Evolutionary conservation across 1,140 invertebrate genomes (phyloP), one percentile per base, ranked within the genome.

Genomic region (Riptortus pedestris): DNA sequence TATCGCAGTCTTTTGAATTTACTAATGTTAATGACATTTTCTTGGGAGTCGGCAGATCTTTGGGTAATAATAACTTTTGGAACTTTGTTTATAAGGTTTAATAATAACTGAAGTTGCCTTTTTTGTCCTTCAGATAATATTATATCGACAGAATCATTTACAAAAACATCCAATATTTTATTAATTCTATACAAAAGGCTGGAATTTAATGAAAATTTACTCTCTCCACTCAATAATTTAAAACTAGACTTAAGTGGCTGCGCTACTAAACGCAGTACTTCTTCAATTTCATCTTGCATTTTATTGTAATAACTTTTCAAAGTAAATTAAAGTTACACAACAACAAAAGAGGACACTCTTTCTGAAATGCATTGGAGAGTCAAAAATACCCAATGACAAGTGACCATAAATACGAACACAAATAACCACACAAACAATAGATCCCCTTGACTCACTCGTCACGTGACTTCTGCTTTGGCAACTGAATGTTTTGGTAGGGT

Each of bases 21-120:
- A n/a, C 29, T 64, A 1, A 69, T 48, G 38, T 68, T 61, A 26
- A 68, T 55, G 3, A 26, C 24, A 24, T 24, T 55, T 24, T 55
- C 51, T 24, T 24, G 26, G 16, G 51, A 55, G 22, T 55, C 51
- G 16, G 51, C 51, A 24, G 22, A 26, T 38, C 51, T 51, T 52
- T 63, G 62, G 31, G 62, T 51, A 16, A 63, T 26, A 24, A 28
- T 24, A 18, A 63, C 26, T 52, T 63, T 51, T 18, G 62, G 62
- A 20, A 51, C 26, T 20, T 51, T 63, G 24, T 51, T 47, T 69
- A 75, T 71, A 65, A 81, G 70, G 63, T 79, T 75, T 31, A 71
- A 72, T 33, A 79, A 71, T 60, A 67, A 57, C 63, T 28, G 28
- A 18, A 63, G n/a, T 12, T 26, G 2, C 27, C 52, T 51, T n/a